Conservation (phyloP, 92 coral and sea anemone genomes). For the Phenganax subtilis region DNA sequence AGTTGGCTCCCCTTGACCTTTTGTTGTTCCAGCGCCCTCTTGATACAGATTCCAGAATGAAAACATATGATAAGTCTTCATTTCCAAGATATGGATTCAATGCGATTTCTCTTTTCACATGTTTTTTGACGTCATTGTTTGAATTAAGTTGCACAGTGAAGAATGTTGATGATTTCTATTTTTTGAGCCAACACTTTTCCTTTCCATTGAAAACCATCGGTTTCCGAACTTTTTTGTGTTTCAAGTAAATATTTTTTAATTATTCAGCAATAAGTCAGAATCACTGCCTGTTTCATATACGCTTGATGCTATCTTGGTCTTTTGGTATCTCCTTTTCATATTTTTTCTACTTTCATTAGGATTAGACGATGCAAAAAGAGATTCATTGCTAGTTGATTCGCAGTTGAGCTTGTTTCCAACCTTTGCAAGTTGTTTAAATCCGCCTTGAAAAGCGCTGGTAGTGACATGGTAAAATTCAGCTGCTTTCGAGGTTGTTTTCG, state of each 20-base stretch:
- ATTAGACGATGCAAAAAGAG: not conserved
- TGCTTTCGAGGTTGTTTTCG: not conserved
- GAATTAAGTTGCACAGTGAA: not conserved
- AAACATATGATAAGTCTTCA: not conserved
- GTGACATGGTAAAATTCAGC: conserved; percentile 16
- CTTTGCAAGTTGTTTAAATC: conserved; percentile 7
- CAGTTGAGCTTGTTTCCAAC: not conserved
- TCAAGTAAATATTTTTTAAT: not conserved
- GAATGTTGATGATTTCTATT: not conserved
- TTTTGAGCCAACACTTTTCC: not conserved
- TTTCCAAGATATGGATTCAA: not conserved
- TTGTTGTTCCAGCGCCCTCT: no score
- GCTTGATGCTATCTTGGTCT: not conserved
- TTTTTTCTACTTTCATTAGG: no score
- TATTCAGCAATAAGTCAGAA: not conserved
- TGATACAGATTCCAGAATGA: no score
- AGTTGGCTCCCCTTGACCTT: no score
- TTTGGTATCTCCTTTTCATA: not conserved
- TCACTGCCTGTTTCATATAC: not conserved
- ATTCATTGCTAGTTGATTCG: conserved; percentile 6
- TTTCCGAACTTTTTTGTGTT: not conserved
- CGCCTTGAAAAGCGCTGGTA: conserved; percentile 20
- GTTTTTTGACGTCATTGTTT: not conserved
- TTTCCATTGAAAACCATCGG: not conserved
- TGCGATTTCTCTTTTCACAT: not conserved